A percentile compares a stretch with the other conserved stretches of the same genome.
Conservation (phyloP, 2,113 vertebrate species). For the Ictalurus punctatus region DNA sequence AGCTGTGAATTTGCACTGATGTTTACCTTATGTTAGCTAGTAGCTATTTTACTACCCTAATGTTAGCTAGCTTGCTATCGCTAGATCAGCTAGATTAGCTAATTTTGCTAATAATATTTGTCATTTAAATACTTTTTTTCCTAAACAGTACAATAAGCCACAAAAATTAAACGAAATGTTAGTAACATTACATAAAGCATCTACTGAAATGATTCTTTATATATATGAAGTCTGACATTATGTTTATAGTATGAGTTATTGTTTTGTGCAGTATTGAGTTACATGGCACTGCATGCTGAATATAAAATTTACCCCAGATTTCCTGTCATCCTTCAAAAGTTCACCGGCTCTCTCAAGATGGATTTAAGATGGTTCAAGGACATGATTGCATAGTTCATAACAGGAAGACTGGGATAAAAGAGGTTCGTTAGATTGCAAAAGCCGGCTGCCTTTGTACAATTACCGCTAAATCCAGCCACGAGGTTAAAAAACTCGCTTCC, state of each 20-base stretch:
- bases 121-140: not conserved
- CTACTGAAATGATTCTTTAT: not conserved
- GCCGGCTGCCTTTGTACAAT: conserved; percentile 77
- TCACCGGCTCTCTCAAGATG: conserved; percentile 67
- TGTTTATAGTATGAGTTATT: not conserved
- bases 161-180: not conserved
- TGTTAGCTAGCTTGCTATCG: not conserved
- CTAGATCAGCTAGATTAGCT: not conserved
- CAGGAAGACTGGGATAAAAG: conserved; percentile 78
- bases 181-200: not conserved
- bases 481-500: conserved; percentile 67
- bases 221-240: not conserved
- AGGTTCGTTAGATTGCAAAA: conserved; percentile 75
- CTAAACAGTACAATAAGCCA: not conserved
- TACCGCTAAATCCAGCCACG: conserved; percentile 71
- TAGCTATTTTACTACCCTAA: not conserved
- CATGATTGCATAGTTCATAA: conserved; percentile 79
- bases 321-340: conserved; percentile 57
- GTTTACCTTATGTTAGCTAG: not conserved
- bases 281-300: not conserved
- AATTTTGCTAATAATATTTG: not conserved
- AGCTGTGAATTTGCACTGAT: not conserved
- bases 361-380: conserved; percentile 71
- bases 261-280: not conserved
- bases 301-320: not conserved